Conservation (phyloP, 1,140 invertebrate genomes). For the Diplogasteroides magnus region DNA sequence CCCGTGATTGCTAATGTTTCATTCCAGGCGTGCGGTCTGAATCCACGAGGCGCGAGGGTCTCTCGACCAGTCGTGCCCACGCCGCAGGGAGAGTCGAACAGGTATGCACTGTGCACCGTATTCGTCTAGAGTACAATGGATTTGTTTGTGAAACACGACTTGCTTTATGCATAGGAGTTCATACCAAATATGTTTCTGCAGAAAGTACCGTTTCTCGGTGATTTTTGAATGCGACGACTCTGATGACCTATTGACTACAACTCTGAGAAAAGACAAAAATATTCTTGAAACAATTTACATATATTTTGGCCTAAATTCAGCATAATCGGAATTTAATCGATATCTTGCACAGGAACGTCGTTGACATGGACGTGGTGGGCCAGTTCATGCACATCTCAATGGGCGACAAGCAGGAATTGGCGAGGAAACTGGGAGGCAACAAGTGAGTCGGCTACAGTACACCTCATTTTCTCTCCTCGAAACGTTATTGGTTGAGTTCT, state of each 20-base stretch:
- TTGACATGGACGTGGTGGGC: conserved; percentile 25
- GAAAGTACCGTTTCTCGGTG: too few species aligned
- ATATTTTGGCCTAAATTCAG: too few species aligned
- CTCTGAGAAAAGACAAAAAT: too few species aligned
- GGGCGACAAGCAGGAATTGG: conserved; percentile 25
- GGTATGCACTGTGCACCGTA: too few species aligned
- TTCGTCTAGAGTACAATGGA: too few species aligned
- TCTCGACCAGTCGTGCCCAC: background rate
- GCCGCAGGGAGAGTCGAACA: background rate
- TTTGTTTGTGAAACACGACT: too few species aligned
- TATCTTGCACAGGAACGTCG: conserved; percentile 17
- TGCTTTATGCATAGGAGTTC: too few species aligned
- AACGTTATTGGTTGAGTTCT: background rate
- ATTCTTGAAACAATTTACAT: too few species aligned
- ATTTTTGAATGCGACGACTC: too few species aligned
- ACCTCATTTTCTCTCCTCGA: background rate
- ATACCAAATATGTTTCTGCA: too few species aligned
- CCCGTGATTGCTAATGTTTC: background rate
- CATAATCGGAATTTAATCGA: too few species aligned
- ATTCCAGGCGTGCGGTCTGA: background rate
- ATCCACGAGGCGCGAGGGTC: background rate
- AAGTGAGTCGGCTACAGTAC: conserved; percentile 6
- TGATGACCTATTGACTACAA: too few species aligned
- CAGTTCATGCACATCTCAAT: conserved; percentile 18
- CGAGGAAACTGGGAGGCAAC: conserved; percentile 16